These are phyloP conservation scores for Drosophila parvula DNA, from an alignment of 1,140 invertebrate species.

Conservation along the genomic window DNA sequence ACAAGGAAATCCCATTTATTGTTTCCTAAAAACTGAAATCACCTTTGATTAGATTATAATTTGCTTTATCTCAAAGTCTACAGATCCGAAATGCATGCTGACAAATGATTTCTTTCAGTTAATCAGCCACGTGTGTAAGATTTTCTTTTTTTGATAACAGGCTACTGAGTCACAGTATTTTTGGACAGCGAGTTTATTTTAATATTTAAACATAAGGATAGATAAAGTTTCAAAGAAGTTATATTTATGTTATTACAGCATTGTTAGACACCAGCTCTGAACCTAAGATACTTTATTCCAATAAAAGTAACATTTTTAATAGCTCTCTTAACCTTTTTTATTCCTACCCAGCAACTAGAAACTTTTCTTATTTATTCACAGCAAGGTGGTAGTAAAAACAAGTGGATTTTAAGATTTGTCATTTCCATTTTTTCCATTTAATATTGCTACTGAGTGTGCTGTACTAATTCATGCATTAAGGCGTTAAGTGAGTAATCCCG, in stretches of 20 bases:
- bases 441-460: not conserved
- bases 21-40: constrained; percentile 7
- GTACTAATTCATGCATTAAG: not conserved
- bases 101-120: not conserved
- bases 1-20: constrained; percentile 19
- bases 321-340: not conserved
- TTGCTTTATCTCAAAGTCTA: not conserved
- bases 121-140: not conserved
- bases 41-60: constrained; percentile 15
- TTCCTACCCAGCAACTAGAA: too few relatives aligned
- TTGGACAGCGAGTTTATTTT: too few relatives aligned
- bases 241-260: not conserved
- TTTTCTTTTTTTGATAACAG: not conserved
- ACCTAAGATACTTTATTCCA: not conserved
- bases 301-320: not conserved
- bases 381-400: not conserved
- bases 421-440: not conserved
- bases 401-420: not conserved
- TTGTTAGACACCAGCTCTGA: not conserved
- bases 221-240: too few relatives aligned
- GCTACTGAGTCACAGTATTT: not conserved
- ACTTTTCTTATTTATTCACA: not conserved
- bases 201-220: too few relatives aligned
- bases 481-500: not conserved
- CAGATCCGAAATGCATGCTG: not conserved